phyloP scores from a whole-genome alignment of 2,113 vertebrate genomes.

The Martes martes region DNA sequence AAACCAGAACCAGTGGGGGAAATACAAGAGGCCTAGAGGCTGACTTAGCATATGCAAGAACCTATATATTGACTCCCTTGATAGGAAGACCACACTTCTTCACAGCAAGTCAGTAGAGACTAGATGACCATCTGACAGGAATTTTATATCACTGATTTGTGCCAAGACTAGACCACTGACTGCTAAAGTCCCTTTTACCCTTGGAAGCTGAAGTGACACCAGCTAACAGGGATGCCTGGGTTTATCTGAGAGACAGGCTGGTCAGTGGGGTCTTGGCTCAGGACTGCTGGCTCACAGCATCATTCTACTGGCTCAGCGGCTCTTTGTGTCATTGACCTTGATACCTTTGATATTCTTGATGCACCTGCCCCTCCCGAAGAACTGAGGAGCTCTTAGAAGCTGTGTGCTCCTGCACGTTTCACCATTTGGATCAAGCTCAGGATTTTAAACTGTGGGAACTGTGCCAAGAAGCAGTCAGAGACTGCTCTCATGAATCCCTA shows the following conservation, averaged over 20 bases:
- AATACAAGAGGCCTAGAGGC: neutral
- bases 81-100: neutral
- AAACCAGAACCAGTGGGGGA: neutral
- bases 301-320: neutral
- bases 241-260: neutral
- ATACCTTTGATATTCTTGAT: neutral
- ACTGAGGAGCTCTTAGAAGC: neutral
- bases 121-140: neutral
- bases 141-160: neutral
- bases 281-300: neutral
- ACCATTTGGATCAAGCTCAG: neutral
- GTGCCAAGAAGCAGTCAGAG: neutral
- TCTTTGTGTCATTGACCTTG: neutral
- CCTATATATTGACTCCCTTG: neutral
- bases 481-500: neutral
- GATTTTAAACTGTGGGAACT: neutral
- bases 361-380: neutral
- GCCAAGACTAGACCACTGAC: neutral
- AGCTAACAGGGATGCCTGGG: neutral
- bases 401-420: neutral
- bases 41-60: neutral
- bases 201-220: neutral
- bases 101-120: neutral
- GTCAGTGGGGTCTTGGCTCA: neutral
- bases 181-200: neutral